Percentiles rank a stretch among this genome's conserved stretches.
Evolutionary conservation across 2,888 invertebrate genomes (phyloP).

Genomic region (Lamellibrachia satsuma): DNA sequence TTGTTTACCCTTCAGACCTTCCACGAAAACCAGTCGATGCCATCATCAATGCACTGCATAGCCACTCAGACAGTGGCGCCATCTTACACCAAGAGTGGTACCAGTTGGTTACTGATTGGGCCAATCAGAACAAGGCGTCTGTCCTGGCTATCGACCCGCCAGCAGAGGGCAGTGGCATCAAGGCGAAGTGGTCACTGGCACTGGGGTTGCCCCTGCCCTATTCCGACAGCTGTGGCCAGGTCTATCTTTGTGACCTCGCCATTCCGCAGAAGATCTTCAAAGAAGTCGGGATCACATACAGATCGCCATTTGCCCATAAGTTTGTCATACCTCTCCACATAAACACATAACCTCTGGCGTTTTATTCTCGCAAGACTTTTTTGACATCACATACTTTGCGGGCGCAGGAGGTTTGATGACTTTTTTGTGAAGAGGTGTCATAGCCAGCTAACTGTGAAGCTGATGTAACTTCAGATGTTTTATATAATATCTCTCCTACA

Average conservation of each 20-base stretch:
- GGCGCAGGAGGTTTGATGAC: not conserved
- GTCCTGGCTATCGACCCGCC: constrained; percentile 82
- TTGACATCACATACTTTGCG: not conserved
- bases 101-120: constrained; percentile 74
- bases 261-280: constrained; percentile 81
- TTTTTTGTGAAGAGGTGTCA: not conserved
- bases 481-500: not conserved
- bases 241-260: constrained; percentile 86
- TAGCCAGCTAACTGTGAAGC: too few relatives aligned
- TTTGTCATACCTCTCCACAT: constrained; percentile 75
- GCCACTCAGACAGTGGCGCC: constrained; percentile 45
- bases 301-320: constrained; percentile 85
- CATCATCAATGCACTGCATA: constrained; percentile 47
- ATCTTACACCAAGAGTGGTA: constrained; percentile 62
- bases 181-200: constrained; percentile 76
- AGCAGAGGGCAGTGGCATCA: constrained; percentile 68
- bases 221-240: constrained; percentile 70
- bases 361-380: not conserved
- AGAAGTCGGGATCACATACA: constrained; percentile 80
- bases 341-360: not conserved
- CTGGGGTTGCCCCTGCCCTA: constrained; percentile 78
- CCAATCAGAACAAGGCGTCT: constrained; percentile 76
- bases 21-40: constrained; percentile 32
- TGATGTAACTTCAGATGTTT: too few relatives aligned
- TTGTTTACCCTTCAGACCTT: constrained; percentile 33